Evolutionary conservation across 1,140 invertebrate species (phyloP).

Genomic region (Gerris buenoi): DNA sequence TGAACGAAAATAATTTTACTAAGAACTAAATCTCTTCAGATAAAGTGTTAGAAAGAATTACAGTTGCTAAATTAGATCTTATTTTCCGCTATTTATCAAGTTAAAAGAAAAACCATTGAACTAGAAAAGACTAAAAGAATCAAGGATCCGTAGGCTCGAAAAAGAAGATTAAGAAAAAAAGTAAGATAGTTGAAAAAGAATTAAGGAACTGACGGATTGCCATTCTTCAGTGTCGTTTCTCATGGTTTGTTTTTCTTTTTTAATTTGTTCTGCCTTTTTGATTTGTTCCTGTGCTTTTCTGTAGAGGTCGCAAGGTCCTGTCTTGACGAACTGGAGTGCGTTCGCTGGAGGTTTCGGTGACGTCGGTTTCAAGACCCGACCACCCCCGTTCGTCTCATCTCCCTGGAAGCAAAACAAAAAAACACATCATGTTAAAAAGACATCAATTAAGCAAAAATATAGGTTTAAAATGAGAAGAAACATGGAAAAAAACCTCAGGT

Average conservation of each 20-base stretch:
- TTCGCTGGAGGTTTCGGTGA: slow-evolving; percentile 65
- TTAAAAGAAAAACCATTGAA: no score
- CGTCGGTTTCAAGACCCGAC: slow-evolving; percentile 25
- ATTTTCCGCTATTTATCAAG: no score
- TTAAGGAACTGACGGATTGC: slow-evolving; percentile 60
- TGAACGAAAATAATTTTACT: no score
- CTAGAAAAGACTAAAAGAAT: no score
- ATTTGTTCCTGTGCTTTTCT: slow-evolving; percentile 71
- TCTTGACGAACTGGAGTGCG: slow-evolving; percentile 77
- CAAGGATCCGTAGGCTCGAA: no score
- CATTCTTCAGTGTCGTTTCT: slow-evolving; percentile 75
- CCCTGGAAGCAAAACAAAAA: neutral
- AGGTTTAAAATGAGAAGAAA: no score
- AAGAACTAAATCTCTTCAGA: no score
- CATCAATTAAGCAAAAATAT: no score
- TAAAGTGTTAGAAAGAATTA: no score
- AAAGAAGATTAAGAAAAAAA: neutral
- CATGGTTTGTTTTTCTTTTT: slow-evolving; percentile 56
- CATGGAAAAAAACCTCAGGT: no score
- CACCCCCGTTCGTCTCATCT: slow-evolving; percentile 5
- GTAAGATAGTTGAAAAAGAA: neutral
- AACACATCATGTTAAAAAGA: no score
- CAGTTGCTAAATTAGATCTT: no score
- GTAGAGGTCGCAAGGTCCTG: slow-evolving; percentile 68
- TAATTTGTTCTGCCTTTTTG: slow-evolving; percentile 66